Base-by-base conservation (phyloP, 2,888 invertebrate species). In the Nasonovia ribisnigri region DNA sequence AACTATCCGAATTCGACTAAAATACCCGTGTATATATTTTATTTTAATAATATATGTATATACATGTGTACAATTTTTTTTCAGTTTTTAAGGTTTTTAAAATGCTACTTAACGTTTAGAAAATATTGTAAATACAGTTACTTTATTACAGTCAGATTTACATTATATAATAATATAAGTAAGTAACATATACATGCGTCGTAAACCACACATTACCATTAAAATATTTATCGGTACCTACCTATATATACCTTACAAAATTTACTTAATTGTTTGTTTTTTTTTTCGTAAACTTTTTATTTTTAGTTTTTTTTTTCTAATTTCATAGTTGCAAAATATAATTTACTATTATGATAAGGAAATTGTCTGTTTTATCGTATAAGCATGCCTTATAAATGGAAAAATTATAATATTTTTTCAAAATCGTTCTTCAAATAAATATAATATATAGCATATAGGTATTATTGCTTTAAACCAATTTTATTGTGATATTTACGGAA, bases 1-100 rank as follows among this genome's bases (percentile, higher is more conserved):
- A 46, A 84, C 57, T 90, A 93, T 90, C 90, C 93, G 93, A 93
- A 93, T 93, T 93, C 13, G 93, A 93, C 93, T 90, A 86, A 88
- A 51, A 26, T 84, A 54, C 11, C 20, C 11, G 46, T 91, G 84
- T 84, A 91, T 91, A 20, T 86, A 77, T 29, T 42, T 84, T 67
- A 86, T 67, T 20, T 54, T 43, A 57, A 57, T 90, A 84, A 51
- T 90, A 77, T 90, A 54, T 89, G 20, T 29, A 36, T 46, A 20
- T 46, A 13, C 48, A 48, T 90, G 46, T 88, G 1, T 87, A 87
- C 20, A 54, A 43, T 60, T 77, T 77, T 42, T 77, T 36, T 77
- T 42, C 0, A n/a, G 43, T 29, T 43, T 84, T 91, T 42, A 84
- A 84, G 16, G 42, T 91, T 87, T 90, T 46, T 26, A 48, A 92